Base-by-base conservation (phyloP, 2,888 invertebrate genomes). In the Pediacus dermestoides region DNA sequence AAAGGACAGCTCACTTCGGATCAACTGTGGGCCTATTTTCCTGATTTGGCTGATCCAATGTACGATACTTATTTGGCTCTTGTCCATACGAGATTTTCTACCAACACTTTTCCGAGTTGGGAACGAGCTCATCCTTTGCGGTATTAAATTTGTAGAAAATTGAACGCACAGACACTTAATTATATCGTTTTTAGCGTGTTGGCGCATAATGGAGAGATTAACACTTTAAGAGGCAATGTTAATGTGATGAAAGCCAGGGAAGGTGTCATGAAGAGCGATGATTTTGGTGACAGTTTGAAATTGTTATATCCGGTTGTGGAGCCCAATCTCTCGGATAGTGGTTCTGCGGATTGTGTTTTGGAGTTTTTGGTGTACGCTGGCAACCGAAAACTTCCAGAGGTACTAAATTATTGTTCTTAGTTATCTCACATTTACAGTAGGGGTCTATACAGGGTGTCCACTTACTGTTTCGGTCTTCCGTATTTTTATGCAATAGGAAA, bases 41-140 rank as follows among this genome's bases (percentile, higher is more conserved):
- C 78, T 47, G 84, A 85, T 66, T 70, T 85, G 37, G 66, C 64
- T 57, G 75, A 84, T 72, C 84, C 87, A 1, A 77, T 80, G 52
- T 99, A 88, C 73, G 88, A 92, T 58, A 93, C 95, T 2, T 95
- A 97, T 71, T 71, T 99, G 68, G 93, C 97, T 25, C 71, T 99
- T 65, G 95, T 99, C 4, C 99, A 99, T 70, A 96, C 96, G 23
- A 80, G 99, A 51, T 99, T 99, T 76, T 97, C 97, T 8, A 99
- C 99, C 49, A 99, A 99, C 72, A 99, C 99, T 14, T 99, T 99
- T 68, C 99, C 99, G 30, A 94, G 92, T 65, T 99, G 99, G 99
- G 96, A 97, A 71, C 78, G 97, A 58, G 97, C 99, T 10, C 97
- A 99, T 74, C 99, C 99, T 8, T 76, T 96, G 60, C 85, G 96